A percentile compares a stretch with the other conserved stretches of the same genome.
Conservation (phyloP, 2,113 vertebrate genomes). For the Syngnathus floridae region DNA sequence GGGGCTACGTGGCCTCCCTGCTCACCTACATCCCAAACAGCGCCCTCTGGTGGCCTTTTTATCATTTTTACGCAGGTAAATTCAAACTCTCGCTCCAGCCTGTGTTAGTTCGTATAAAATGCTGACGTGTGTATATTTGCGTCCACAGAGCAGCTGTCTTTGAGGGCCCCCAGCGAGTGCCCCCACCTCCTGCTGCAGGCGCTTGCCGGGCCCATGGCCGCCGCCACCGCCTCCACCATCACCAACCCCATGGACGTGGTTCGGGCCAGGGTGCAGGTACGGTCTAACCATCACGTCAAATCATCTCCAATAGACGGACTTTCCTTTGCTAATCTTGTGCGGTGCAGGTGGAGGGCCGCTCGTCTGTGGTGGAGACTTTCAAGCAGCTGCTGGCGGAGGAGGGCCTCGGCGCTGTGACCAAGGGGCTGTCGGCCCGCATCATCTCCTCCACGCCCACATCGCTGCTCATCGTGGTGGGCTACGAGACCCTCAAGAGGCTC, state of each 20-base stretch:
- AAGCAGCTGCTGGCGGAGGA: constrained; percentile 88
- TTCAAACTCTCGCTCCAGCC: not conserved
- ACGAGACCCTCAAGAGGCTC: constrained; percentile 93
- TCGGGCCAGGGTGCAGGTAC: constrained; percentile 90
- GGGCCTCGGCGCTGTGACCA: constrained; percentile 83
- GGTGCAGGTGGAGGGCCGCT: constrained; percentile 87
- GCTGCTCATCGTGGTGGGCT: constrained; percentile 91
- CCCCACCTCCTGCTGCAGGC: constrained; percentile 93
- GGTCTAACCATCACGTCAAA: too few relatives aligned
- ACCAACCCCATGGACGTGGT: constrained; percentile 98
- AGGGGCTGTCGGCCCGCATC: constrained; percentile 91
- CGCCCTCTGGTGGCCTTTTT: constrained; percentile 97
- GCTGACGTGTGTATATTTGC: not conserved
- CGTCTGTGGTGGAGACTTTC: constrained; percentile 85
- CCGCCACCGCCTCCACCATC: constrained; percentile 88
- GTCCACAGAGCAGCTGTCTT: constrained; percentile 82
- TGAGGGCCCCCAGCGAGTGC: constrained; percentile 81
- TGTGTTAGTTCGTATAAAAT: too few relatives aligned
- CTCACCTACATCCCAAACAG: constrained; percentile 98
- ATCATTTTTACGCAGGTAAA: constrained; percentile 92
- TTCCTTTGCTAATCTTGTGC: too few relatives aligned
- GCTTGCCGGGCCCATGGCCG: constrained; percentile 86
- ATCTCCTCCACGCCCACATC: constrained; percentile 87
- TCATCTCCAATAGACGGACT: too few relatives aligned
- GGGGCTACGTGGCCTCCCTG: constrained; percentile 89